These are phyloP conservation scores for Hippopotamus amphibius DNA, from an alignment of 2,113 vertebrate species.

Conservation along the genomic window DNA sequence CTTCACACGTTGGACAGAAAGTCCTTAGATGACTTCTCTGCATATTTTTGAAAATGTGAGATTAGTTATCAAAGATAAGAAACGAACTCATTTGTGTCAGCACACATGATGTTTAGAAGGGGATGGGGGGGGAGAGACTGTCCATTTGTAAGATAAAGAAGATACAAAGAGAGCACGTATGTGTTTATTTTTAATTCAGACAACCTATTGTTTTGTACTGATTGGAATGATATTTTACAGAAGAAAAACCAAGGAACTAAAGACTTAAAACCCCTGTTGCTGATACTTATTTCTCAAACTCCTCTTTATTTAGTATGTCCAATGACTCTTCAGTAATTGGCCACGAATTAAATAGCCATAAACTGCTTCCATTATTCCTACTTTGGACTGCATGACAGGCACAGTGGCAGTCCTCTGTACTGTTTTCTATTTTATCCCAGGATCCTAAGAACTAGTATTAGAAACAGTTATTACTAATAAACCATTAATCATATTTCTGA, in stretches of 20 bases:
- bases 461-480: not conserved
- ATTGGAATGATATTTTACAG: not conserved
- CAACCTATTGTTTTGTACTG: not conserved
- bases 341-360: not conserved
- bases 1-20: not conserved
- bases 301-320: not conserved
- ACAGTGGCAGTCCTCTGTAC: not conserved
- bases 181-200: conserved; percentile 26
- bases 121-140: not conserved
- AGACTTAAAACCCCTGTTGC: not conserved
- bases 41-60: not conserved
- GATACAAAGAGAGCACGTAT: not conserved
- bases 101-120: not conserved
- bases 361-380: not conserved
- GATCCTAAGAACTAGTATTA: not conserved
- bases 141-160: not conserved
- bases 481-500: not conserved
- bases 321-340: not conserved
- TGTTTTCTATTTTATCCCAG: not conserved
- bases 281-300: not conserved
- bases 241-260: conserved; percentile 5
- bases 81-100: not conserved
- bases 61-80: conserved; percentile 32
- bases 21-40: not conserved
- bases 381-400: not conserved